These are phyloP conservation scores for Drosophila tripunctata DNA, from an alignment of 2,888 invertebrate genomes.

Conservation along the genomic window DNA sequence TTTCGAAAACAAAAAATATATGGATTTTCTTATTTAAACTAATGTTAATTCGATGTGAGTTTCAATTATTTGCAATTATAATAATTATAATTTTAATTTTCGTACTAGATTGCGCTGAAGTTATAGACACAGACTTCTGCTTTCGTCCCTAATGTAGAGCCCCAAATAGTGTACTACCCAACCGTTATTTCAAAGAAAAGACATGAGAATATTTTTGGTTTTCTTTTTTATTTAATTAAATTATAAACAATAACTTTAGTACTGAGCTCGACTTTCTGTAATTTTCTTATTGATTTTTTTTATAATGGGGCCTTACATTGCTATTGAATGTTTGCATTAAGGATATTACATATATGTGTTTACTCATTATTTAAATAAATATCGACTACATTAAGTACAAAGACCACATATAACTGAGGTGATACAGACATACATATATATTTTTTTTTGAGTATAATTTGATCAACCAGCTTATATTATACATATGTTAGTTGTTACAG, in stretches of 20 bases:
- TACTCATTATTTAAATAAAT: not conserved
- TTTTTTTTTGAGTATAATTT: not conserved
- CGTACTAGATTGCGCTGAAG: too few relatives aligned
- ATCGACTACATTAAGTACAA: not conserved
- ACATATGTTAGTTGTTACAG: not conserved
- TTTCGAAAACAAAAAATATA: slow-evolving; percentile 48
- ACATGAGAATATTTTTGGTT: not conserved
- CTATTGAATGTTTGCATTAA: not conserved
- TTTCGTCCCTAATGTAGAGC: too few relatives aligned
- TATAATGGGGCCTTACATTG: slow-evolving; percentile 2
- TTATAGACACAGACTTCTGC: too few relatives aligned
- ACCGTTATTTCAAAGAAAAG: not conserved
- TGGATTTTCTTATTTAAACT: not conserved
- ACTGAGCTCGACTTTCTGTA: slow-evolving; percentile 16
- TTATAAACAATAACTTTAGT: slow-evolving; percentile 30
- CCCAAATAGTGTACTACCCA: too few relatives aligned
- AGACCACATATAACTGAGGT: not conserved
- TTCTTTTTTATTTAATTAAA: slow-evolving; percentile 43
- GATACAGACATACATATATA: not conserved
- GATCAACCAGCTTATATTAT: not conserved
- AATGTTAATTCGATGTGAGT: too few relatives aligned
- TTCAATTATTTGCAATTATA: too few relatives aligned
- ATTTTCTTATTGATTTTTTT: slow-evolving; percentile 10
- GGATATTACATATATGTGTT: not conserved
- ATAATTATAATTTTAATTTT: too few relatives aligned